Conservation (phyloP, 2,113 vertebrate genomes). For the Rhinogobius similis region DNA sequence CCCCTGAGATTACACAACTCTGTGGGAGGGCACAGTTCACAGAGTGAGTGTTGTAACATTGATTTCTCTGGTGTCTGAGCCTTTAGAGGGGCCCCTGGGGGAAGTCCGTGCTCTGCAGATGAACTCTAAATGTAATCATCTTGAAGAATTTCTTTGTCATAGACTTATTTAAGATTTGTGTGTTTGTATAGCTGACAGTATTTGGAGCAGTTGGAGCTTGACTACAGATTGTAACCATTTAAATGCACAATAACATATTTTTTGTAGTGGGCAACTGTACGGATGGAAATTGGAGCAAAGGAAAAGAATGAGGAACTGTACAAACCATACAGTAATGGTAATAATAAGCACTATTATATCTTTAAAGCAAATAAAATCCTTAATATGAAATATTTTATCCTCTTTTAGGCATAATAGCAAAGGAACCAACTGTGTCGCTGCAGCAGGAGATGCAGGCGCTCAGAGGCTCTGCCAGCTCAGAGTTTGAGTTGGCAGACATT, state of each 20-base stretch:
- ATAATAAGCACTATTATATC: constrained; percentile 61
- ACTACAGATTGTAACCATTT: neutral
- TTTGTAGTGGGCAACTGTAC: constrained; percentile 89
- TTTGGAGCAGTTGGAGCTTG: neutral
- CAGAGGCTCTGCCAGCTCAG: constrained; percentile 84
- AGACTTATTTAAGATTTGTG: neutral
- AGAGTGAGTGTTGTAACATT: neutral
- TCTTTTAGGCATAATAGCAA: constrained; percentile 90
- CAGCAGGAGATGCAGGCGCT: constrained; percentile 96
- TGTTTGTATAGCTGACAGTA: neutral
- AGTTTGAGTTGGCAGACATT: constrained; percentile 93
- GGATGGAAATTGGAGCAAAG: constrained; percentile 93
- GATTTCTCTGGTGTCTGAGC: constrained; percentile 7
- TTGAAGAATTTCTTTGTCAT: neutral
- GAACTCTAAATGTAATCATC: no score
- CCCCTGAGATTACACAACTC: constrained; percentile 15
- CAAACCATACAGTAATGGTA: constrained; percentile 94
- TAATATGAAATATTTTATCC: neutral
- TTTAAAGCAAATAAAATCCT: neutral
- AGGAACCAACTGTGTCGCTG: constrained; percentile 86
- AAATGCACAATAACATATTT: neutral
- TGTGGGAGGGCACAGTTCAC: constrained; percentile 15
- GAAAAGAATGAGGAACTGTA: constrained; percentile 91
- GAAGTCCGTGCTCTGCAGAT: constrained; percentile 7
- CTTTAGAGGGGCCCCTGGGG: constrained; percentile 13